Percentiles rank a stretch among this genome's conserved stretches.
These are phyloP conservation scores for Onthophagus taurus DNA, from an alignment of 1,140 invertebrate genomes.

Conservation along the genomic window DNA sequence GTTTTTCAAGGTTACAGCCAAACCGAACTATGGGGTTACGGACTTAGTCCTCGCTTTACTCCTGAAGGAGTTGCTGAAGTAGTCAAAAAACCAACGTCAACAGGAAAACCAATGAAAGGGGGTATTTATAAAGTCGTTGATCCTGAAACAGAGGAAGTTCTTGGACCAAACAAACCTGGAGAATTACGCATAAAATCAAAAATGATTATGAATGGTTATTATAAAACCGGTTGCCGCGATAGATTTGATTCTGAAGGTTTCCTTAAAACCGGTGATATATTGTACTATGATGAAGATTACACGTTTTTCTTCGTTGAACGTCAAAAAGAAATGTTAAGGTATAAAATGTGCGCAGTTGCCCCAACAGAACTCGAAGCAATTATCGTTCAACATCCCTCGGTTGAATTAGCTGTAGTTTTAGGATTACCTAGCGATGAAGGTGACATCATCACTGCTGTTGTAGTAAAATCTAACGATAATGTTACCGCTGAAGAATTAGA, in stretches of 20 bases:
- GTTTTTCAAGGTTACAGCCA: neutral
- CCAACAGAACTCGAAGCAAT: slow-evolving; percentile 51
- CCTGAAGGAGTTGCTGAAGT: neutral
- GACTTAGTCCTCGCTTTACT: neutral
- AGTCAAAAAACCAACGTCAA: neutral
- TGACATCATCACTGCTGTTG: slow-evolving; percentile 54
- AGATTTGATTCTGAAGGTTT: slow-evolving; percentile 51
- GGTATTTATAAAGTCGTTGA: too few species aligned
- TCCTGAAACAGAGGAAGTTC: slow-evolving; percentile 14
- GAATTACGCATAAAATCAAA: slow-evolving; percentile 18
- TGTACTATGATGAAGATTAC: slow-evolving; percentile 53
- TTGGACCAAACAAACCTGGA: slow-evolving; percentile 19
- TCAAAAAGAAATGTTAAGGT: slow-evolving; percentile 66
- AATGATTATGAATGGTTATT: slow-evolving; percentile 18
- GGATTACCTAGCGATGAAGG: slow-evolving; percentile 51
- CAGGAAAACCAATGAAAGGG: slow-evolving; percentile 1
- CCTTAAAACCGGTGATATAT: slow-evolving; percentile 59
- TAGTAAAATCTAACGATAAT: slow-evolving; percentile 41
- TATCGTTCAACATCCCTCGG: slow-evolving; percentile 48
- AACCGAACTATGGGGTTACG: neutral
- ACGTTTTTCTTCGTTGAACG: slow-evolving; percentile 57
- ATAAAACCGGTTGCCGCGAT: slow-evolving; percentile 40
- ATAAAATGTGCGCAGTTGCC: slow-evolving; percentile 42
- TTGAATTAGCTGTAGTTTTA: slow-evolving; percentile 57
- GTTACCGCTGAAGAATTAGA: slow-evolving; percentile 2